Base-by-base conservation (phyloP, 2,888 invertebrate species). In the Synergus umbraculus region DNA sequence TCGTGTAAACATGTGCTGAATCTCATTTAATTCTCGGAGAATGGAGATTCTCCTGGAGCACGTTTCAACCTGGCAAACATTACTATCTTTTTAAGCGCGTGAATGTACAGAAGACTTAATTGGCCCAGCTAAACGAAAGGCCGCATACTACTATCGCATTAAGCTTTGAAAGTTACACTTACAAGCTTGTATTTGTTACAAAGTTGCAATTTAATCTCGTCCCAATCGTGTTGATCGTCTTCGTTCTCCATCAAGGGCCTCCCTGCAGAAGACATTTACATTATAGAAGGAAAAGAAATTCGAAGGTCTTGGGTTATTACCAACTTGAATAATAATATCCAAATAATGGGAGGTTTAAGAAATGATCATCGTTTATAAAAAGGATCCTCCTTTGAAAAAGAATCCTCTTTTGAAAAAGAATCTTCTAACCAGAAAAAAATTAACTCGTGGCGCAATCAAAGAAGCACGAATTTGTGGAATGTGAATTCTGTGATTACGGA, bases 131-230 rank as follows among this genome's bases (percentile, higher is more conserved):
- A 69, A 29, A 46, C 4, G 15, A 69, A 69, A 46, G 22, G 12
- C 12, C 44, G 22, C n/a, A 69, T 69, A 29, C 65, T 43, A 18
- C n/a, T n/a, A 43, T 66, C n/a, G 18, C 69, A 46, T 69, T 49
- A 49, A 15, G 7, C 29, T 69, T 69, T 46, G 46, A 8, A 69
- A 46, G 49, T 22, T 15, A 29, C 66, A 67, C 22, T 67, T 67
- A 18, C 22, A 67, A 67, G 18, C 73, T n/a, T 69, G 46, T 69
- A 46, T 49, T 54, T 37, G 46, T 49, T 29, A 73, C 69, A 73
- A 73, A 73, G 73, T 73, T 73, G 54, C 54, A 73, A 73, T 73
- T 73, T 73, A 73, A 73, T 73, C 65, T 66, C 37, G n/a, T 66
- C 65, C 43, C 65, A 66, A 66, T 66, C 60, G 22, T n/a, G 60